Base-by-base conservation (phyloP, 2,113 vertebrate genomes). In the Hippotragus niger region DNA sequence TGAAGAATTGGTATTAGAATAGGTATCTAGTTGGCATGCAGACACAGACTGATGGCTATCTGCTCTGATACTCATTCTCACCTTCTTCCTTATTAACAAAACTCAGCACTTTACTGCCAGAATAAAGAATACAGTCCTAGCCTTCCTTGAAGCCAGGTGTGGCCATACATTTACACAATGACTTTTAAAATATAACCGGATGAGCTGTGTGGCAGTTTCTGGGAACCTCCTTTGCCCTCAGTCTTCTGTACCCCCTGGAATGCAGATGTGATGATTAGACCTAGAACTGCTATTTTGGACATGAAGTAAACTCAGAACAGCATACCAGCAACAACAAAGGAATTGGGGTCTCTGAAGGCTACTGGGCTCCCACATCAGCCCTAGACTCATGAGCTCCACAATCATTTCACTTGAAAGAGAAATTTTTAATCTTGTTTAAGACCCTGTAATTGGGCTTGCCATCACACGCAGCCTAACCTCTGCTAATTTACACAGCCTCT, bases 331-430 rank as follows among this genome's bases (percentile, higher is more conserved):
- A 89, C n/a, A 91, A 90, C 91, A 96, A 76, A 96, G 33, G 43
- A 58, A 25, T 13, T 31, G 10, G 4, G 7, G 2, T 62, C n/a
- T 23, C 53, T 33, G 36, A 23, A 33, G n/a, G 86, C 57, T 36
- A n/a, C 6, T 21, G 17, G 52, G 12, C 83, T 33, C 45, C 4
- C 71, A 87, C 29, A 40, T 83, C 71, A 97, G 33, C 36, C 58
- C 90, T 95, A 33, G 43, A 50, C 16, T 29, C 53, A 57, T 67
- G 57, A 47, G 40, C 19, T 95, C 27, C 27, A 93, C 31, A 80
- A 67, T 95, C 43, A 88, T 67, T 84, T 71, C 74, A 81, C 29
- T 95, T 60, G 71, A 90, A 94, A 97, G 74, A 84, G 43, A 96
- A 96, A 16, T 6, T 45, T 57, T 74, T n/a, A 57, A 29, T 81